These are phyloP conservation scores for Junco hyemalis DNA, from an alignment of 2,113 vertebrate genomes.

Conservation along the genomic window DNA sequence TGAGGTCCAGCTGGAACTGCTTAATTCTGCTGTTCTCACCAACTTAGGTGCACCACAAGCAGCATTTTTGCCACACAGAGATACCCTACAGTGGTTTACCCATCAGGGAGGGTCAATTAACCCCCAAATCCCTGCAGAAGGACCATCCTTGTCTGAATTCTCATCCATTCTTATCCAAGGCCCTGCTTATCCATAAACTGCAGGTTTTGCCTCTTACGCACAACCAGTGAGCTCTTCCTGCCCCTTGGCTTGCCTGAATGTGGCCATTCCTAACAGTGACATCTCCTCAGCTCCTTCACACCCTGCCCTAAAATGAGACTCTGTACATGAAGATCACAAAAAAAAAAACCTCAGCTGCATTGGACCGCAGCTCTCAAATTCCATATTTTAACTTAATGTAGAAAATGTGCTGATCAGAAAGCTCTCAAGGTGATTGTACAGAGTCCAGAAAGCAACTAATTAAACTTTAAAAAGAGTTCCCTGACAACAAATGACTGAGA, in stretches of 20 bases:
- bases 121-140: background rate
- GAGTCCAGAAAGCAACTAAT: background rate
- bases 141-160: background rate
- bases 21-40: background rate
- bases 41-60: background rate
- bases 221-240: background rate
- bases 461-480: background rate
- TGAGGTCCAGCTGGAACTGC: background rate
- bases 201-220: background rate
- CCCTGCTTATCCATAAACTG: background rate
- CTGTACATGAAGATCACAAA: background rate
- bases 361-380: background rate
- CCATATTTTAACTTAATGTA: background rate
- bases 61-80: background rate
- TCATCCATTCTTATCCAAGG: background rate
- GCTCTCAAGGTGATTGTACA: background rate
- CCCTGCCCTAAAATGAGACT: background rate
- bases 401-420: background rate
- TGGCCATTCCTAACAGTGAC: background rate
- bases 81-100: background rate
- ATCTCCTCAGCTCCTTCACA: background rate
- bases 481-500: background rate
- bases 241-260: background rate
- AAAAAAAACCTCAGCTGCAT: fast-evolving
- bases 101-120: background rate